Evolutionary conservation across 2,888 invertebrate species (phyloP), one percentile per base, ranked within the genome.

Genomic region (Dimorphilus gyrociliatus): DNA sequence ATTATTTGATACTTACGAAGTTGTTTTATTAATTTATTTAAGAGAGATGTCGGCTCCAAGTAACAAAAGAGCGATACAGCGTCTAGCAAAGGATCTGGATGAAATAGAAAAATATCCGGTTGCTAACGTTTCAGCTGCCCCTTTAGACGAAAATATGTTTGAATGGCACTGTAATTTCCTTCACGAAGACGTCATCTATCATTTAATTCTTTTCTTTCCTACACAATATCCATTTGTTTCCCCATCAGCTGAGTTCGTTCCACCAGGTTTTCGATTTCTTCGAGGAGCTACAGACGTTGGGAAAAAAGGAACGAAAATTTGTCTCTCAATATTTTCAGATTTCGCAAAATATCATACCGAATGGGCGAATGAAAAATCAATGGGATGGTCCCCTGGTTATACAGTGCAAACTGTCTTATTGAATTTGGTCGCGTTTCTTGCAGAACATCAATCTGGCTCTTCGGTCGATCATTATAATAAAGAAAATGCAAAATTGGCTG

Each of bases 131-230:
- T 51, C 50, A 1, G 52, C 52, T 0, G 37, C 39, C 5, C 52
- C 52, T 1, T 36, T 52, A 4, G 52, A 52, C n/a, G 38, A 41
- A 6, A 40, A 52, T 38, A 45, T 52, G 40, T 45, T 51, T 13
- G 52, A 52, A 33, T 52, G 52, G 52, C 52, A 52, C 35, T 52
- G 52, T 30, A 52, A 51, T 37, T 50, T 52, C 28, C 42, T 40
- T 26, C 43, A 45, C 25, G 49, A 49, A 10, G 50, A 48, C 15
- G 42, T 45, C 19, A 45, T 50, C 5, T 52, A 47, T 26, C 52
- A 52, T 26, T 40, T 52, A 7, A 40, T 52, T 24, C 34, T 52
- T 1, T 46, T 45, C 35, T 45, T 52, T 29, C 46, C 52, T 1
- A 37, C 45, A 13, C 44, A 50, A 17, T 52, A 52, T 29, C 52